Evolutionary conservation across 2,113 vertebrate genomes (phyloP).

Genomic region (Rhinolophus ferrumequinum): DNA sequence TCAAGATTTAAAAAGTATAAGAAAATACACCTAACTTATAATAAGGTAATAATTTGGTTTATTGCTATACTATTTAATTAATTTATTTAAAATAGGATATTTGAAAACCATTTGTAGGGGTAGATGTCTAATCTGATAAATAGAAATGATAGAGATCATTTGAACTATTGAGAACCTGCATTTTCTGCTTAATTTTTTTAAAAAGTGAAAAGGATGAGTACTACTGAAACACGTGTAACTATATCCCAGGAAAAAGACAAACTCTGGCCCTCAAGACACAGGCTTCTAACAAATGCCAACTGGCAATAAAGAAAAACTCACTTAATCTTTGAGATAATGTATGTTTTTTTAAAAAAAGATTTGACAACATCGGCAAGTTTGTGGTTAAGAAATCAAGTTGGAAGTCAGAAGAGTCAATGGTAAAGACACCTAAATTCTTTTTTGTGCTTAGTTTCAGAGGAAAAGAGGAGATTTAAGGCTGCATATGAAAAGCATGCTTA

Average conservation of each 20-base stretch:
- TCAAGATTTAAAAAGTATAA: background rate
- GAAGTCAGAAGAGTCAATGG: background rate
- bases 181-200: conserved; percentile 1
- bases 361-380: background rate
- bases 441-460: background rate
- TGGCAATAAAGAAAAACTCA: conserved; percentile 3
- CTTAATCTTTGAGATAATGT: background rate
- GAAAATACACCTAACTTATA: background rate
- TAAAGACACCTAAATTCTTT: background rate
- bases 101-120: background rate
- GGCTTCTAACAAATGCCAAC: background rate
- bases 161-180: conserved; percentile 19
- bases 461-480: background rate
- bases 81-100: conserved; percentile 38
- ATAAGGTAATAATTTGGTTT: conserved; percentile 5
- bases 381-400: background rate
- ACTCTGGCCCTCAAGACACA: background rate
- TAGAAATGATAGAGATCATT: background rate
- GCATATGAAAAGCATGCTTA: background rate
- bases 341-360: background rate
- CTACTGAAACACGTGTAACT: background rate
- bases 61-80: background rate
- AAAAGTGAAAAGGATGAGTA: background rate
- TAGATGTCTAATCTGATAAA: background rate
- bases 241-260: background rate